Evolutionary conservation across 2,888 invertebrate genomes (phyloP), one percentile per base, ranked within the genome.

Genomic region (Drosophila siamana): DNA sequence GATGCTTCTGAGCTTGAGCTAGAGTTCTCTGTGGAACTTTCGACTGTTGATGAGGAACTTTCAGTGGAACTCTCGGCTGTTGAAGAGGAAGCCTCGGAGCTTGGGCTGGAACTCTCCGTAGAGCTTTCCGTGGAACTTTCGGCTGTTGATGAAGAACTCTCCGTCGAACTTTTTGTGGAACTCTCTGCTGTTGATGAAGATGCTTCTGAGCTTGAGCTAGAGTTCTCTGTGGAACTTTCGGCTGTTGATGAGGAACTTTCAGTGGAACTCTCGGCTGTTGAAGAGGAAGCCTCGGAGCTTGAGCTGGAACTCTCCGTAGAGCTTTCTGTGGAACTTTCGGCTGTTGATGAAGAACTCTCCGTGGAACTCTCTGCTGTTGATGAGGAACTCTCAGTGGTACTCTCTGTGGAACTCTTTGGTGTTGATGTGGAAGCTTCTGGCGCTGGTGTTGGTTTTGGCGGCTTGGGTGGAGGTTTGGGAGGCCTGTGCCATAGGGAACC

Each of bases 401-500:
- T 44, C 4, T 68, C 55, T 1, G 68, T 43, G 2, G 61, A 61
- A n/a, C 22, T 46, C 15, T 6, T 4, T 4, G 5, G 2, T 4
- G 41, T 7, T 2, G 36, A n/a, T 3, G 33, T 26, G 3, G 22
- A 22, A 7, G n/a, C n/a, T n/a, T n/a, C n/a, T n/a, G n/a, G n/a
- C n/a, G 4, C 19, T 19, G 51, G 19, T 41, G n/a, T 33, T 4
- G 33, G 28, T 28, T 3, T 16, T 41, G 40, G 28, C 3, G 28
- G 28, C 2, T 3, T 28, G 9, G 28, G 11, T 9, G 59, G 36
- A 9, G 55, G 50, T 5, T 50, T 50, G 6, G 64, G 46, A 1
- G 50, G 48, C 7, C 15, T 57, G 41, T 59, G 65, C 78, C 76
- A 84, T 2, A 69, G 36, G 4, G 16, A 24, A 4, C 64, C 64